These are phyloP conservation scores for Machimus rusticus DNA, from an alignment of 2,888 invertebrate genomes.

Conservation along the genomic window DNA sequence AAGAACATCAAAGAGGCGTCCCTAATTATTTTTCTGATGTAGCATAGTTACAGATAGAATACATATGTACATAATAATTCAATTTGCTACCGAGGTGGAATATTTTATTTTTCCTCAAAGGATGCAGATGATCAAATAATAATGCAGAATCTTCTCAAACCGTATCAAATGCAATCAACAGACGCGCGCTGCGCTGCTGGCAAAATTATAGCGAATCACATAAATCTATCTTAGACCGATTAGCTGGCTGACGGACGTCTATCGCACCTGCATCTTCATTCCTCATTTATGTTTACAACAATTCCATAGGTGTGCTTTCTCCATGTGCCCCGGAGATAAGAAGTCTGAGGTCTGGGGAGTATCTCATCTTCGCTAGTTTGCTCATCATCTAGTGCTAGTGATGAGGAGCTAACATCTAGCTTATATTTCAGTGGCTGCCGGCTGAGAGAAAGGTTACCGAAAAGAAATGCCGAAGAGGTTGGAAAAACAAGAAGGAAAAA, in stretches of 20 bases:
- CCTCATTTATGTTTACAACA: background rate
- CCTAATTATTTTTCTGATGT: background rate
- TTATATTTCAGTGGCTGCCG: background rate
- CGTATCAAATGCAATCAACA: background rate
- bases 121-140: background rate
- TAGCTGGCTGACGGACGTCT: background rate
- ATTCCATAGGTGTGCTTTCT: constrained; percentile 7
- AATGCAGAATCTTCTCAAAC: background rate
- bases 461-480: constrained; percentile 23
- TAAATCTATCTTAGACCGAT: constrained; percentile 1
- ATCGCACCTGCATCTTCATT: background rate
- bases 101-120: background rate
- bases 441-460: constrained; percentile 13
- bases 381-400: background rate
- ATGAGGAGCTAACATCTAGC: constrained; percentile 9
- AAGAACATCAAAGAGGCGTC: background rate
- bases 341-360: background rate
- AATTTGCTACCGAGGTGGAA: background rate
- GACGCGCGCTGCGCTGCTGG: background rate
- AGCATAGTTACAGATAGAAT: background rate
- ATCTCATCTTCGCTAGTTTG: background rate
- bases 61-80: background rate
- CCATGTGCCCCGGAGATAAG: background rate
- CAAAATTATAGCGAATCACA: background rate
- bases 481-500: background rate